Percentiles rank a stretch among this genome's conserved stretches.
These are phyloP conservation scores for Siphlonurus alternatus DNA, from an alignment of 2,888 invertebrate species.

Conservation along the genomic window DNA sequence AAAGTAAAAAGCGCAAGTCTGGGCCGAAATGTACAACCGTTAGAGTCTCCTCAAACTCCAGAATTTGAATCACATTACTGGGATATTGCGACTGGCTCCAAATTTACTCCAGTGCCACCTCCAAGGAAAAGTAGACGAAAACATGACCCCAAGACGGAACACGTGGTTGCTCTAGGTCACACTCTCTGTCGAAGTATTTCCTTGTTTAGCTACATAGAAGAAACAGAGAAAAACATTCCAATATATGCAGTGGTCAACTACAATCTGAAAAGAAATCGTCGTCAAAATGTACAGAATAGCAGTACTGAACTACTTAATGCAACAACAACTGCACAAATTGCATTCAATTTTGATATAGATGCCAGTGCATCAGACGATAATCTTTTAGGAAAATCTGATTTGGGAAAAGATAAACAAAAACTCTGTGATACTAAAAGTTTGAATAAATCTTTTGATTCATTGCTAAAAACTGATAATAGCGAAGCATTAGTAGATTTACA, in stretches of 20 bases:
- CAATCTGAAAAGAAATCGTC: constrained; percentile 13
- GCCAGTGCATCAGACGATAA: background rate
- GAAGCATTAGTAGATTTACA: too few species aligned
- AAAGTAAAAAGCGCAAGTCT: constrained; percentile 5
- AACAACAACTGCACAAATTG: background rate
- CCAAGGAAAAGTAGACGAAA: constrained; percentile 7
- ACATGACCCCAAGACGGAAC: background rate
- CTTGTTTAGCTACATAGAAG: background rate
- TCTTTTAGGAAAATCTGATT: background rate
- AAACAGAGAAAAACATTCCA: constrained; percentile 9
- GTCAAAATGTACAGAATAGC: background rate
- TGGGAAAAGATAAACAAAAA: too few species aligned
- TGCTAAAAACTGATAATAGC: too few species aligned
- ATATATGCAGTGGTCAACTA: constrained; percentile 14
- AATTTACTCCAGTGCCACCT: constrained; percentile 2
- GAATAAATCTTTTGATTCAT: too few species aligned
- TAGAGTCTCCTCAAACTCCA: background rate
- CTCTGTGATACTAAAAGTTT: too few species aligned
- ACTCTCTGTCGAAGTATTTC: background rate
- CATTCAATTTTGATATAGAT: background rate
- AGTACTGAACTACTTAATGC: background rate
- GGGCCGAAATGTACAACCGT: constrained; percentile 1
- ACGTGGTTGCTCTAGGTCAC: background rate
- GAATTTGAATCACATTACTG: background rate
- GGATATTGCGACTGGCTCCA: background rate